Evolutionary conservation across 2,113 vertebrate species (phyloP).

Genomic region (Callorhinus ursinus): DNA sequence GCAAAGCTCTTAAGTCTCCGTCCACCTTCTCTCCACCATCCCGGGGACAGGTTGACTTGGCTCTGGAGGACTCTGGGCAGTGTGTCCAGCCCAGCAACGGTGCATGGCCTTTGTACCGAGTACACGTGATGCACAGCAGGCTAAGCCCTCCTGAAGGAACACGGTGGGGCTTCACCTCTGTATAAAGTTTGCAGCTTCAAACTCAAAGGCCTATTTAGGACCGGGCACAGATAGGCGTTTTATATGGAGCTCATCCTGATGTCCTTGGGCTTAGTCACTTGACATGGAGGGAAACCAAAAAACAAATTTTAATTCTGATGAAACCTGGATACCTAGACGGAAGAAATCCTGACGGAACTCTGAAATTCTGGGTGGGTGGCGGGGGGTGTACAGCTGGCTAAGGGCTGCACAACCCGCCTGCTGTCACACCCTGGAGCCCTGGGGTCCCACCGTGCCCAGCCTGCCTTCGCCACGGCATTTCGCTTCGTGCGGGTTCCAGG

Average conservation of each 20-base stretch:
- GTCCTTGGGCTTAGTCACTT: not conserved
- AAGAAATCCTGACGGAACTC: not conserved
- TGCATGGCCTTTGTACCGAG: not conserved
- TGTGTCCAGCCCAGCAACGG: not conserved
- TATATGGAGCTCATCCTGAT: fast-evolving
- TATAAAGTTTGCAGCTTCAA: not conserved
- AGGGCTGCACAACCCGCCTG: fast-evolving
- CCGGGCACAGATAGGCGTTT: not conserved
- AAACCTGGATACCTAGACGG: not conserved
- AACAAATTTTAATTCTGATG: not conserved
- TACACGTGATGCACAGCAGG: not conserved
- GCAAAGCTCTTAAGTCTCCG: not conserved
- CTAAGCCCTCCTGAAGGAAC: not conserved
- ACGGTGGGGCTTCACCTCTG: fast-evolving
- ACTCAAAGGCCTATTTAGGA: fast-evolving
- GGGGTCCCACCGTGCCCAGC: not conserved
- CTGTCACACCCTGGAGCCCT: not conserved
- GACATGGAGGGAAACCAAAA: not conserved
- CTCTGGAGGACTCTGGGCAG: not conserved
- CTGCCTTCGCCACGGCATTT: not conserved
- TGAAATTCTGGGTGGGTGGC: not conserved
- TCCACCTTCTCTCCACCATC: not conserved
- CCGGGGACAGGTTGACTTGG: not conserved
- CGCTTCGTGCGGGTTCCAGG: not conserved
- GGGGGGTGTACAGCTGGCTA: not conserved